phyloP scores from a whole-genome alignment of 1,140 invertebrate species.

The Drosophila willistoni region DNA sequence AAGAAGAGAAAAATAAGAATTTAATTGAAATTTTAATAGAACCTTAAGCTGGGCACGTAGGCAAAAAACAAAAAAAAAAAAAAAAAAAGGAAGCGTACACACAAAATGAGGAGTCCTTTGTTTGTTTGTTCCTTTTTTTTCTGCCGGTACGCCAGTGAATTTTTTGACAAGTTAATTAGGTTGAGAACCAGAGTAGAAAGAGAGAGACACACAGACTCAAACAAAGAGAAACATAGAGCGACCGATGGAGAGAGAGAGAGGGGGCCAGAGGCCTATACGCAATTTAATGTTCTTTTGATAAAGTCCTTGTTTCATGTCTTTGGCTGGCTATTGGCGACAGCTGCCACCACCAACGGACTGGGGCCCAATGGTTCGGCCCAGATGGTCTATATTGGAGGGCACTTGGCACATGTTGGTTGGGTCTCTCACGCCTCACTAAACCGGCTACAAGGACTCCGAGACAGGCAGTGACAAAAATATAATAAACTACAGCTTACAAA shows the following conservation, averaged over 20 bases:
- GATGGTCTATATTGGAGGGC: background rate
- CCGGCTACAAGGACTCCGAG: background rate
- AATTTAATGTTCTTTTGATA: constrained; percentile 69
- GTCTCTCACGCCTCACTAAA: constrained; percentile 5
- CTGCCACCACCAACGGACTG: background rate
- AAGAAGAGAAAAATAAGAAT: constrained; percentile 36
- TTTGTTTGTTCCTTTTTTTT: constrained; percentile 28
- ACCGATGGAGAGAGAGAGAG: background rate
- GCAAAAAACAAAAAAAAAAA: too few relatives aligned
- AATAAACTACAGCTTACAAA: background rate
- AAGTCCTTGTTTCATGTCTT: constrained; percentile 37
- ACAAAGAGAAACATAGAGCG: background rate
- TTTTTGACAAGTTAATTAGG: constrained; percentile 74
- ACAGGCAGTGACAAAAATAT: constrained; percentile 1
- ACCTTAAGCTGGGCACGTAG: constrained; percentile 63
- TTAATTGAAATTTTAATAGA: constrained; percentile 76
- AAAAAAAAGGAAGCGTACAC: constrained; percentile 5
- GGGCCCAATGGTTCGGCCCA: background rate
- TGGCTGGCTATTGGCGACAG: constrained; percentile 9
- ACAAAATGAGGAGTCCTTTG: constrained; percentile 31
- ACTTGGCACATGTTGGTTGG: constrained; percentile 6
- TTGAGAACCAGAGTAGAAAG: constrained; percentile 33
- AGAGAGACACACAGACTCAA: background rate
- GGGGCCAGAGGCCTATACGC: background rate
- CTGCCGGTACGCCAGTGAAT: constrained; percentile 50